A percentile compares a stretch with the other conserved stretches of the same genome.
Conservation (phyloP, 2,888 invertebrate genomes). For the Parnassius apollo region DNA sequence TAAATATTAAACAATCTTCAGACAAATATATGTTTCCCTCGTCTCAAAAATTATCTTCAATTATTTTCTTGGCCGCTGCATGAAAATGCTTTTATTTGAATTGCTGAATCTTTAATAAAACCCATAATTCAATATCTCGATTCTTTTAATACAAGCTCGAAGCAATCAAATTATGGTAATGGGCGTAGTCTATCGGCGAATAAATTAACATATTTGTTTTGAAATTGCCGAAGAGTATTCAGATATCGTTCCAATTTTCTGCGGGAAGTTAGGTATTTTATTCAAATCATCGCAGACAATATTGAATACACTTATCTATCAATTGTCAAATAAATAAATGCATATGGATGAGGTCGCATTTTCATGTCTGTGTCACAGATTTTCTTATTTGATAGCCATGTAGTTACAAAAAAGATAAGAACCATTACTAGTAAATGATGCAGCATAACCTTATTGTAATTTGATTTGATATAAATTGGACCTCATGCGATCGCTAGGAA, state of each 20-base stretch:
- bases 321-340: slow-evolving; percentile 44
- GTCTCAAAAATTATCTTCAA: slow-evolving; percentile 17
- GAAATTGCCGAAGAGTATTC: slow-evolving; percentile 70
- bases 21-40: background rate
- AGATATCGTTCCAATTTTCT: slow-evolving; percentile 71
- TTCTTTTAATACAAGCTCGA: slow-evolving; percentile 64
- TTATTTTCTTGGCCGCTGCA: slow-evolving; percentile 26
- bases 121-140: slow-evolving; percentile 56
- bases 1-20: background rate
- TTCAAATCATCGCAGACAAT: slow-evolving; percentile 65
- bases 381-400: no score
- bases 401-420: no score
- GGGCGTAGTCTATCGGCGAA: slow-evolving; percentile 57
- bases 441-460: no score
- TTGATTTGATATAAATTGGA: no score
- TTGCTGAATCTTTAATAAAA: slow-evolving; percentile 34
- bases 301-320: slow-evolving; percentile 65
- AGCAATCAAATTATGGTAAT: slow-evolving; percentile 74
- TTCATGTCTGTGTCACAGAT: no score
- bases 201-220: slow-evolving; percentile 73
- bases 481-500: no score
- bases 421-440: no score
- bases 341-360: slow-evolving; percentile 50
- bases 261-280: slow-evolving; percentile 63
- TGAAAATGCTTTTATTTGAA: slow-evolving; percentile 27